Conservation (phyloP, 1,140 invertebrate species). For the Drosophila persimilis region DNA sequence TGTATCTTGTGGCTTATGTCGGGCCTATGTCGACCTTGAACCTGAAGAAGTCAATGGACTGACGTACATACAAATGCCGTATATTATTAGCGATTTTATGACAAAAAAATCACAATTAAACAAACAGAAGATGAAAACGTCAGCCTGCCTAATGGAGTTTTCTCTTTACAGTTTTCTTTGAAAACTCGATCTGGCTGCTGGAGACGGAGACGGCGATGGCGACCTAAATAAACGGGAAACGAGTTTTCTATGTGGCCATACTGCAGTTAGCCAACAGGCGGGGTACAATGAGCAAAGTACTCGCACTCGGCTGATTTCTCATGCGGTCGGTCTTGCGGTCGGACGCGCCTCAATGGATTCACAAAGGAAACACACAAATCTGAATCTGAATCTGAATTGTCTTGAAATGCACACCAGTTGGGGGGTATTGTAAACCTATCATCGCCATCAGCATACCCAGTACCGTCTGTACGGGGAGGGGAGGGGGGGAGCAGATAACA, state of each 20-base stretch:
- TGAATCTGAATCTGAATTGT: conserved; percentile 47
- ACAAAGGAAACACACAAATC: conserved; percentile 57
- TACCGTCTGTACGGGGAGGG: background rate
- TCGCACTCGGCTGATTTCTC: conserved; percentile 46
- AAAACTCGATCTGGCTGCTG: conserved; percentile 28
- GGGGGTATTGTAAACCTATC: conserved; percentile 73
- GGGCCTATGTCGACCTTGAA: conserved; percentile 68
- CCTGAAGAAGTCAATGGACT: conserved; percentile 72
- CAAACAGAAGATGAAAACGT: background rate
- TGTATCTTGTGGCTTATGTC: conserved; percentile 11
- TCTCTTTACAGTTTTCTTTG: conserved; percentile 44
- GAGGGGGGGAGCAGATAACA: background rate
- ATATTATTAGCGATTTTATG: background rate
- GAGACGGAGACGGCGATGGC: conserved; percentile 27
- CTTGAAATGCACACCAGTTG: conserved; percentile 70
- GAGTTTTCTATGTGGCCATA: conserved; percentile 46
- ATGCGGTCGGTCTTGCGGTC: background rate
- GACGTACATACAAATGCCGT: too few species aligned
- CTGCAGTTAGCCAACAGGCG: conserved; percentile 3
- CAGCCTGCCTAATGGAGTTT: conserved; percentile 23
- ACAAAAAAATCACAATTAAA: background rate
- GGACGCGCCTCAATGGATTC: conserved; percentile 45
- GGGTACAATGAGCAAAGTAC: conserved; percentile 60
- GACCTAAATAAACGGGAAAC: conserved; percentile 65
- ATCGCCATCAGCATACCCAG: conserved; percentile 1